Evolutionary conservation across 2,797 vertebrate genomes (phyloP), one percentile per base, ranked within the genome.

Genomic region (Merluccius polli): DNA sequence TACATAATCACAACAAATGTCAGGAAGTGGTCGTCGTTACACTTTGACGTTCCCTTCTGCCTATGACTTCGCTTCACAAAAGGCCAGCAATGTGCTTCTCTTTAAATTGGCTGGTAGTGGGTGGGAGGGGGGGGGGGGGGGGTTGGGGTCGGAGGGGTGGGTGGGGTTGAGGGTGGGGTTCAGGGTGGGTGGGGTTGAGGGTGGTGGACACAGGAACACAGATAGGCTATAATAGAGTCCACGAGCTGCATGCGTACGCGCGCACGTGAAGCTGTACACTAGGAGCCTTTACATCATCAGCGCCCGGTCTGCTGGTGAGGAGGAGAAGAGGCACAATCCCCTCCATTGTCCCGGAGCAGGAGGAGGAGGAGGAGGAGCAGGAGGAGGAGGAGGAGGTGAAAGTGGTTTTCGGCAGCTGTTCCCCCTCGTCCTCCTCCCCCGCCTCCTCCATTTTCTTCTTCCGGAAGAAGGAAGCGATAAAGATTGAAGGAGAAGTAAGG

Each of bases 131-230:
- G 6, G 12, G 41, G 41, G 15, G 41, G 41, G 12, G 12, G 41
- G 41, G 38, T 13, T 13, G 10, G 38, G 38, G 11, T 41, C 35
- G 5, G 35, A 41, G 16, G 16, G 41, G 41, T 1, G 48, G 48
- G 18, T 4, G 48, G 48, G 44, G 16, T 21, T 4, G 48, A 3
- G 48, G 48, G 16, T 4, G 48, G 18, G 48, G 48, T 5, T 59
- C 4, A n/a, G 48, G 48, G 48, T n/a, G 6, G 13, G 16, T 3
- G 52, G 52, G 52, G 52, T n/a, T 9, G 10, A 9, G 6, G 52
- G 52, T 24, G 52, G 52, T 59, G 21, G 59, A 65, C 59, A 65
- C 59, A 65, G 59, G 59, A 65, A 59, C 59, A 65, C n/a, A 65
- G 59, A 65, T 27, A 12, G 59, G 59, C 59, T 65, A 65, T 65